Percentiles rank a stretch among this genome's conserved stretches.
phyloP scores from a whole-genome alignment of 1,140 invertebrate species.

The Orius insidiosus region DNA sequence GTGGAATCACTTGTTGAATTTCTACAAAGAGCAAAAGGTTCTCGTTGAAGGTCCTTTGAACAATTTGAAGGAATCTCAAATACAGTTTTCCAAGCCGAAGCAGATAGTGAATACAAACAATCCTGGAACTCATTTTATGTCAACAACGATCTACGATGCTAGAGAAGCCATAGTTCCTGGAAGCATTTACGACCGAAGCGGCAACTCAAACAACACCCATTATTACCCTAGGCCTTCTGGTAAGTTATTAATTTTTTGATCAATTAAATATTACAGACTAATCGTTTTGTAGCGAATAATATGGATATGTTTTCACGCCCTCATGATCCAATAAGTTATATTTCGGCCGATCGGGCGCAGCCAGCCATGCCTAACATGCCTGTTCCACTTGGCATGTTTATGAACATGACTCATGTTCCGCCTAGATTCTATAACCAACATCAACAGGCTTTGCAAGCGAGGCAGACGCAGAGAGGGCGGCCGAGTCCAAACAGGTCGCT shows the following conservation, averaged over 20 bases:
- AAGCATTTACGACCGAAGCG: conserved; percentile 51
- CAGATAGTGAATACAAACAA: conserved; percentile 86
- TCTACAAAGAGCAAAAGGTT: conserved; percentile 96
- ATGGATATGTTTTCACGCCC: conserved; percentile 43
- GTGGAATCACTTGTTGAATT: conserved; percentile 95
- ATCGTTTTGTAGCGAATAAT: background rate
- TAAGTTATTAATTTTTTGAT: too few relatives aligned
- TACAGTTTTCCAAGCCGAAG: conserved; percentile 94
- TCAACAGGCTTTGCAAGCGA: conserved; percentile 40
- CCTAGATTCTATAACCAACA: conserved; percentile 73
- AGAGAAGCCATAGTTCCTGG: conserved; percentile 77
- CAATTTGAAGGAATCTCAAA: conserved; percentile 90
- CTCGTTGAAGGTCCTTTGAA: conserved; percentile 95
- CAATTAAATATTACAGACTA: background rate
- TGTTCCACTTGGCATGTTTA: conserved; percentile 87
- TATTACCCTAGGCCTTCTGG: conserved; percentile 24
- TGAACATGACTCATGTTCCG: conserved; percentile 81
- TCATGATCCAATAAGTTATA: conserved; percentile 86
- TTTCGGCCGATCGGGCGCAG: conserved; percentile 68
- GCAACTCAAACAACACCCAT: conserved; percentile 26
- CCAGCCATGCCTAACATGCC: conserved; percentile 61
- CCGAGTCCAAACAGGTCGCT: conserved; percentile 20
- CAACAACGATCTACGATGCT: conserved; percentile 83
- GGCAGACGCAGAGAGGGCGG: conserved; percentile 9
- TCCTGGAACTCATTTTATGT: conserved; percentile 94